Conservation (phyloP, 2,888 invertebrate genomes). For the Drosophila incognita region DNA sequence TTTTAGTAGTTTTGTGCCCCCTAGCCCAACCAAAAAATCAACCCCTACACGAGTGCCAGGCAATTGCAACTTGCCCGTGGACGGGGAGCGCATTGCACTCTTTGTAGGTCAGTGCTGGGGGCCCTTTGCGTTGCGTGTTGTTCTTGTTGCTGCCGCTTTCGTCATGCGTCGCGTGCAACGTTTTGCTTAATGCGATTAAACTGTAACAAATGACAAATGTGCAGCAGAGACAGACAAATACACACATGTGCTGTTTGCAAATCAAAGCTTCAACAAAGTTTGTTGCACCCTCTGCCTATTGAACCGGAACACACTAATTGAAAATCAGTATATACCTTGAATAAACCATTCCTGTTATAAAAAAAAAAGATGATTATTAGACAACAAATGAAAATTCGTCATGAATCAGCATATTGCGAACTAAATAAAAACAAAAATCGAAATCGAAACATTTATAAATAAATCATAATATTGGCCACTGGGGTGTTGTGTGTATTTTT, state of each 20-base stretch:
- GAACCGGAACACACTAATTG: not conserved
- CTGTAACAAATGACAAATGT: conserved; percentile 38
- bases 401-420: not conserved
- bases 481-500: not conserved
- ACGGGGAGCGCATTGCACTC: conserved; percentile 69
- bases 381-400: not conserved
- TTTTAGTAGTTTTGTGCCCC: conserved; percentile 12
- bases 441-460: not conserved
- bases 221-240: conserved; percentile 19
- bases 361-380: not conserved
- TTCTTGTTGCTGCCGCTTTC: conserved; percentile 34
- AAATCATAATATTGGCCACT: conserved; percentile 2
- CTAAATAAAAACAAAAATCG: not conserved
- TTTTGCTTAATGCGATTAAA: conserved; percentile 73
- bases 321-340: not conserved
- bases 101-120: conserved; percentile 75
- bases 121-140: conserved; percentile 19
- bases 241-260: conserved; percentile 42
- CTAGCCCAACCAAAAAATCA: conserved; percentile 51
- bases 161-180: conserved; percentile 68
- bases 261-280: conserved; percentile 64
- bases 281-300: conserved; percentile 54
- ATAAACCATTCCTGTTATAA: not conserved
- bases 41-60: conserved; percentile 48
- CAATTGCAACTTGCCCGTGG: conserved; percentile 46